Conservation (phyloP, 2,797 vertebrate species). For the Pempheris klunzingeri region DNA sequence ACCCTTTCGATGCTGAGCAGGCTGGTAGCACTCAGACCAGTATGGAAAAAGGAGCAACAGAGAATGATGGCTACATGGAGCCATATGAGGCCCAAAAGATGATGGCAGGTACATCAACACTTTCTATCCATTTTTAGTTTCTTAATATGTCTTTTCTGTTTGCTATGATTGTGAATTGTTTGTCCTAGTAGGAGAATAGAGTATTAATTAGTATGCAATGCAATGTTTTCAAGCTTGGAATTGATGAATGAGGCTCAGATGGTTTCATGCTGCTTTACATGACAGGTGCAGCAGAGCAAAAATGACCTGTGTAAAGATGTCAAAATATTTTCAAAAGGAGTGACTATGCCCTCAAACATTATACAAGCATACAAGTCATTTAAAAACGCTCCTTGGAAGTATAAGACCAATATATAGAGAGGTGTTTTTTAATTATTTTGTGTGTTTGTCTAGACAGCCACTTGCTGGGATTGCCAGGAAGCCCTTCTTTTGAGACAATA, state of each 20-base stretch:
- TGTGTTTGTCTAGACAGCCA: constrained; percentile 25
- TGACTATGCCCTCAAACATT: constrained; percentile 23
- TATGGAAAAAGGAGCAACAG: constrained; percentile 89
- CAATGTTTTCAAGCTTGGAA: constrained; percentile 50
- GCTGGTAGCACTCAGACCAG: constrained; percentile 83
- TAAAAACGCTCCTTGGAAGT: constrained; percentile 18
- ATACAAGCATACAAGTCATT: constrained; percentile 14
- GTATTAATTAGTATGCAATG: constrained; percentile 50
- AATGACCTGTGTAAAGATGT: constrained; percentile 49
- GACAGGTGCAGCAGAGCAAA: constrained; percentile 69
- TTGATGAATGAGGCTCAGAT: constrained; percentile 56
- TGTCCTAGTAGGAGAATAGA: constrained; percentile 4
- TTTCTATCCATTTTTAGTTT: background rate
- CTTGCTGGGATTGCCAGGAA: constrained; percentile 71
- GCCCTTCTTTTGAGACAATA: constrained; percentile 57
- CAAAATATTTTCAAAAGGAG: constrained; percentile 52
- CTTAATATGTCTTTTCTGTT: background rate
- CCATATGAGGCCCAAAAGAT: constrained; percentile 98
- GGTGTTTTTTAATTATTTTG: constrained; percentile 15
- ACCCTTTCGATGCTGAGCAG: constrained; percentile 95
- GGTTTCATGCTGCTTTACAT: constrained; percentile 51
- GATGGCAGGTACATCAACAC: constrained; percentile 90
- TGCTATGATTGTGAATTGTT: constrained; percentile 14
- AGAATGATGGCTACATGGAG: constrained; percentile 99
- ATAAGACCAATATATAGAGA: constrained; percentile 1